phyloP scores from a whole-genome alignment of 2,113 vertebrate species.

The Sigmodon hispidus region DNA sequence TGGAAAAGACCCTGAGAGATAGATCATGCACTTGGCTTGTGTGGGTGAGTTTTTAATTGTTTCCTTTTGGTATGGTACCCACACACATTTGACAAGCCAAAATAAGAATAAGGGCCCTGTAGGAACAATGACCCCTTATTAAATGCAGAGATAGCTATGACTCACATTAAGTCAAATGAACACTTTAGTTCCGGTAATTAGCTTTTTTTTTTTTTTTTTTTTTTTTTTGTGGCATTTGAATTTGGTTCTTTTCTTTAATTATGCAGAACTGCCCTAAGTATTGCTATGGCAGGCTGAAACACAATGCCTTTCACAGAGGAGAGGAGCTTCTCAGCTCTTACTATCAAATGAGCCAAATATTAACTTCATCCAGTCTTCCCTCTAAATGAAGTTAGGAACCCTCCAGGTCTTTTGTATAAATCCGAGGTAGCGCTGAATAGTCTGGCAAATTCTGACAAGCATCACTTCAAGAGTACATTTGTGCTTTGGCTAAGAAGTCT shows the following conservation, averaged over 20 bases:
- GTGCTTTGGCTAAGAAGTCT: slow-evolving; percentile 17
- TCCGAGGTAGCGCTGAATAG: slow-evolving; percentile 32
- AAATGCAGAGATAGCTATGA: slow-evolving; percentile 41
- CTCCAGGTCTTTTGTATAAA: slow-evolving; percentile 45
- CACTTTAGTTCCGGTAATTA: rapidly evolving
- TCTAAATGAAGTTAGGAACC: slow-evolving; percentile 12
- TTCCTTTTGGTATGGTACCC: slow-evolving; percentile 1
- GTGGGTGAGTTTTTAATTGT: neutral
- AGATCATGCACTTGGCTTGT: neutral
- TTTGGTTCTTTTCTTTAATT: slow-evolving; percentile 40
- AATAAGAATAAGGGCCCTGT: neutral
- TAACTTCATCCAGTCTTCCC: slow-evolving; percentile 22
- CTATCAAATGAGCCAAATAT: neutral
- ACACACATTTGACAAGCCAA: slow-evolving; percentile 36
- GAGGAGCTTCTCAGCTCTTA: neutral
- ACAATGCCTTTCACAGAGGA: neutral
- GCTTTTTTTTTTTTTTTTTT: neutral
- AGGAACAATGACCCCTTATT: slow-evolving; percentile 46
- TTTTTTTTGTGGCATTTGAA: neutral
- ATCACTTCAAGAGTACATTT: slow-evolving; percentile 27
- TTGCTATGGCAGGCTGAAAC: neutral
- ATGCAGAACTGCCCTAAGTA: neutral
- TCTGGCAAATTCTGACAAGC: slow-evolving; percentile 58
- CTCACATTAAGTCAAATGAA: slow-evolving; percentile 22
- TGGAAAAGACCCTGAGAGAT: neutral